Conservation (phyloP, 1,140 invertebrate species). For the Campoletis sonorensis region DNA sequence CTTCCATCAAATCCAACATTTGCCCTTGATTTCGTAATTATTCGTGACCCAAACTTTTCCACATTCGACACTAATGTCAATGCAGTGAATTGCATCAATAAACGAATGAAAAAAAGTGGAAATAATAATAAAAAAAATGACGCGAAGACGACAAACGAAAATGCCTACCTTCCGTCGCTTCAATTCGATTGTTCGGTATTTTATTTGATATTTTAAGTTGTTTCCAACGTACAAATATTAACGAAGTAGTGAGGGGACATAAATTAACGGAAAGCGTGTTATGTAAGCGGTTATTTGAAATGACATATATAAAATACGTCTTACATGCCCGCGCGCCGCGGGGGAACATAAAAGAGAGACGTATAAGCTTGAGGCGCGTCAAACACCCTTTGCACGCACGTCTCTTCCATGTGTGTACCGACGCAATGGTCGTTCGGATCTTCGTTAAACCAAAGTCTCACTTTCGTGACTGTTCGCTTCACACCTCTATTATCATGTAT, state of each 20-base stretch:
- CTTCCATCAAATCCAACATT: background rate
- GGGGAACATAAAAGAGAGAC: background rate
- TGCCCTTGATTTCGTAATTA: background rate
- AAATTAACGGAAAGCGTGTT: background rate
- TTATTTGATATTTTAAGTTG: no score
- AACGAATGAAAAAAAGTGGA: no score
- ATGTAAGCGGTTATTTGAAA: background rate
- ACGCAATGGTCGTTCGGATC: background rate
- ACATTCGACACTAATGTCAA: background rate
- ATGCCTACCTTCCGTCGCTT: no score
- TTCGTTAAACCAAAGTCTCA: background rate
- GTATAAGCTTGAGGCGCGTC: background rate
- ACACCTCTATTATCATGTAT: background rate
- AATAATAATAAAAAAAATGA: no score
- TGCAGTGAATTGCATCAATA: no score
- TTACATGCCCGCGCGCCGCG: background rate
- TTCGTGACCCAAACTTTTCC: background rate
- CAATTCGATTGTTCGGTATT: background rate
- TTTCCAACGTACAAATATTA: background rate
- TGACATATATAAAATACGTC: background rate
- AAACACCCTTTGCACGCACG: constrained; percentile 9
- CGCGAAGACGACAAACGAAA: no score
- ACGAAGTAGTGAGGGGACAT: background rate
- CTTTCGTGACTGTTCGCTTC: background rate
- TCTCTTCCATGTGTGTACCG: background rate